A percentile compares a stretch with the other conserved stretches of the same genome.
phyloP scores from a whole-genome alignment of 2,113 vertebrate species.

The Aegithalos caudatus region DNA sequence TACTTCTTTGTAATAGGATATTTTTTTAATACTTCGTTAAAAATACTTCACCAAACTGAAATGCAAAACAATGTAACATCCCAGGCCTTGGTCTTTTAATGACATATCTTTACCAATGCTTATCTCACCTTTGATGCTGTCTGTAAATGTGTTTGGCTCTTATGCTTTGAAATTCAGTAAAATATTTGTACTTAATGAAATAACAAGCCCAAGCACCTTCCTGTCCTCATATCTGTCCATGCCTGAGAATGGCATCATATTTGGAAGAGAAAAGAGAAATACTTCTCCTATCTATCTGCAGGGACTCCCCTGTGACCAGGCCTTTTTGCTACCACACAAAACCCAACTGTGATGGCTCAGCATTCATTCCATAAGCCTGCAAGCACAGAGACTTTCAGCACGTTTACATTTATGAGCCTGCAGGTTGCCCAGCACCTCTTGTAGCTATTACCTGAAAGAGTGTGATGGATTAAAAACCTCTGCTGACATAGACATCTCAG shows the following conservation, averaged over 20 bases:
- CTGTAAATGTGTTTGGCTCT: not conserved
- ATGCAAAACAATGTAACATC: not conserved
- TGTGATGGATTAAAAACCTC: not conserved
- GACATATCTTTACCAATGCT: not conserved
- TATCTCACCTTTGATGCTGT: not conserved
- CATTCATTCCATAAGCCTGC: not conserved
- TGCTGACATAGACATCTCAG: not conserved
- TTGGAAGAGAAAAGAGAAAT: not conserved
- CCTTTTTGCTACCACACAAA: not conserved
- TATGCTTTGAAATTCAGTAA: not conserved
- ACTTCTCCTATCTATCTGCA: not conserved
- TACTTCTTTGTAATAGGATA: not conserved
- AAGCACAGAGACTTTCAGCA: not conserved
- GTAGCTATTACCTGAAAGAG: not conserved
- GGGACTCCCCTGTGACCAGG: not conserved
- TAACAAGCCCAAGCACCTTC: not conserved
- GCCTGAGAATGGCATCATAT: not conserved
- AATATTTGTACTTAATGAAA: not conserved
- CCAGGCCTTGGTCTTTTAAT: not conserved
- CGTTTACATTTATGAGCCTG: accelerated
- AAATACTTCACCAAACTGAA: not conserved
- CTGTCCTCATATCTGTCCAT: not conserved
- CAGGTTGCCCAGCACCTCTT: not conserved
- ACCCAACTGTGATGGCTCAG: not conserved
- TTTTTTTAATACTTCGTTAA: constrained; percentile 3